Conservation (phyloP, 1,140 invertebrate species). For the Scaptomyza hsui region DNA sequence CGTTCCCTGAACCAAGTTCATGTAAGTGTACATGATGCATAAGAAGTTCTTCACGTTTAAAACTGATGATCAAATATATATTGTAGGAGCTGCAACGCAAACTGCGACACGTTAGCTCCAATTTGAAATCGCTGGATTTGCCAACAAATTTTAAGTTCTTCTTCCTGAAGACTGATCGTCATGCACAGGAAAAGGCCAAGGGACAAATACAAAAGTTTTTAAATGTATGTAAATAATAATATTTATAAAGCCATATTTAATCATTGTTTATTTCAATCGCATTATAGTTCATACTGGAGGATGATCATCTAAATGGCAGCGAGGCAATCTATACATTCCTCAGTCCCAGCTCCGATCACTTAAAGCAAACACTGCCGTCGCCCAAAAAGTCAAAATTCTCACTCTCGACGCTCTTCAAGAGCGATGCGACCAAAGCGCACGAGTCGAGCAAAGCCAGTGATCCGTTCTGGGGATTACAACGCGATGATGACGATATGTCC, state of each 20-base stretch:
- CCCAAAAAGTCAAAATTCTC: slow-evolving; percentile 94
- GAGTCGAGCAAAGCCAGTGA: slow-evolving; percentile 65
- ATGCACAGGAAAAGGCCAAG: slow-evolving; percentile 92
- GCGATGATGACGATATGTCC: slow-evolving; percentile 89
- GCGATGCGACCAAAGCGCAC: slow-evolving; percentile 85
- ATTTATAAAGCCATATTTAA: too few species aligned
- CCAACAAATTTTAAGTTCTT: slow-evolving; percentile 92
- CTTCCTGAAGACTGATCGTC: slow-evolving; percentile 91
- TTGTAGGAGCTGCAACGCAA: slow-evolving; percentile 92
- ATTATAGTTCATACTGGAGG: slow-evolving; percentile 91
- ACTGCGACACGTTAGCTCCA: slow-evolving; percentile 91
- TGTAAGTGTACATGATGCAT: slow-evolving; percentile 80
- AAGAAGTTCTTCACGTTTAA: too few species aligned
- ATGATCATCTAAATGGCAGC: slow-evolving; percentile 93
- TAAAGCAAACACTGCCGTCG: slow-evolving; percentile 90
- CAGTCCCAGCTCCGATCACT: slow-evolving; percentile 93
- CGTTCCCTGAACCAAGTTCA: slow-evolving; percentile 92
- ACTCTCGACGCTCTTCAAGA: slow-evolving; percentile 93
- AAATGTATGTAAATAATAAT: slow-evolving; percentile 86
- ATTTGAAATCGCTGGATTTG: slow-evolving; percentile 91
- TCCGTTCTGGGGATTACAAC: slow-evolving; percentile 82
- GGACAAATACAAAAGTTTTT: slow-evolving; percentile 93
- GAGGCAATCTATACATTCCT: slow-evolving; percentile 95
- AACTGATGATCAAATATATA: neutral
- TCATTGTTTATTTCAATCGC: neutral